Percentiles rank a stretch among this genome's conserved stretches.
phyloP scores from a whole-genome alignment of 2,797 vertebrate species.

The Zenarchopterus dispar region DNA sequence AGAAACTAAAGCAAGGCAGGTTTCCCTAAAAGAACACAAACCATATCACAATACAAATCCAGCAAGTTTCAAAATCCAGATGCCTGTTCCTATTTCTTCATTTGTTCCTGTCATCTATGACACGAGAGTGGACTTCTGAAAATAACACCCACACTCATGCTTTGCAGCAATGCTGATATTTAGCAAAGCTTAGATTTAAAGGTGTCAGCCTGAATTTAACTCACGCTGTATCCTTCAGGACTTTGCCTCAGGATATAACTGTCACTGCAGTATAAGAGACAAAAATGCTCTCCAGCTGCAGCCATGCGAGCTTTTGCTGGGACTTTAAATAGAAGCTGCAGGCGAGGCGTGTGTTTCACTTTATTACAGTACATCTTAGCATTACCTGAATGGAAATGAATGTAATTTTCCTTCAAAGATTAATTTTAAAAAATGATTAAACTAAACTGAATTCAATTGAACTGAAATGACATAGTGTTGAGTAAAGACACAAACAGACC shows the following conservation, averaged over 20 bases:
- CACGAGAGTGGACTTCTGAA: slow-evolving; percentile 28
- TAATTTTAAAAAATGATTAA: too few species aligned
- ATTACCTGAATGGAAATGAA: too few species aligned
- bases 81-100: slow-evolving; percentile 46
- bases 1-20: slow-evolving; percentile 37
- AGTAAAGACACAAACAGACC: neutral
- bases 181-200: too few species aligned
- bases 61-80: slow-evolving; percentile 34
- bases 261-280: slow-evolving; percentile 11
- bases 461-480: too few species aligned
- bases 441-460: too few species aligned
- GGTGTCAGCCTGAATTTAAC: neutral
- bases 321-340: too few species aligned
- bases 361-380: too few species aligned
- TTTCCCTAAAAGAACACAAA: slow-evolving; percentile 39
- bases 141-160: slow-evolving; percentile 8
- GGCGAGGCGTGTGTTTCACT: too few species aligned
- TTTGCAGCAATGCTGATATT: too few species aligned
- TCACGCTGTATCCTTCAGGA: slow-evolving; percentile 45
- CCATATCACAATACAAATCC: slow-evolving; percentile 30
- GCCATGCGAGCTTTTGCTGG: neutral
- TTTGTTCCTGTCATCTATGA: slow-evolving; percentile 23
- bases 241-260: slow-evolving; percentile 31
- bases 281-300: slow-evolving; percentile 39
- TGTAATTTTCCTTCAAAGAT: too few species aligned